These are phyloP conservation scores for Aptenodytes patagonicus DNA, from an alignment of 2,113 vertebrate genomes.

Conservation along the genomic window DNA sequence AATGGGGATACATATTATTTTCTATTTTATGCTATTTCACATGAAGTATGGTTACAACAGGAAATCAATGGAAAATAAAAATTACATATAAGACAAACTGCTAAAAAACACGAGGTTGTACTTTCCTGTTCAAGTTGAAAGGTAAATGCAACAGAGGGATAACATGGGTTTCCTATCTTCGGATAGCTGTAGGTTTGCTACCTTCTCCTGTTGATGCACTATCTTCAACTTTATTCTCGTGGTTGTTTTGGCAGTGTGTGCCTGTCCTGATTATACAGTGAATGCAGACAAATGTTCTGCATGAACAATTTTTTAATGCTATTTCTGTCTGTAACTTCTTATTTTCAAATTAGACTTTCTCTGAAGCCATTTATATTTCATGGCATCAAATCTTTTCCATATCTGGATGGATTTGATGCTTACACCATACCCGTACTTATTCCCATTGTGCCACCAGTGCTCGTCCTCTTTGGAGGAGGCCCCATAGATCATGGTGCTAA, in stretches of 20 bases:
- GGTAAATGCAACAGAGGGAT: neutral
- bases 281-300: neutral
- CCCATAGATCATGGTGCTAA: neutral
- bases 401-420: neutral
- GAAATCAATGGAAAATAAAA: conserved; percentile 22
- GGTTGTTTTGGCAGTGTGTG: neutral
- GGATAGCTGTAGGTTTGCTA: neutral
- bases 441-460: neutral
- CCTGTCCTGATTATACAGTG: neutral
- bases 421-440: neutral
- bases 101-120: neutral
- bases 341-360: neutral
- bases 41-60: neutral
- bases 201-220: neutral
- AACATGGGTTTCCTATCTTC: neutral
- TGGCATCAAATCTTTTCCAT: neutral
- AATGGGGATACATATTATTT: neutral
- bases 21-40: neutral
- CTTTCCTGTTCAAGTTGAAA: neutral
- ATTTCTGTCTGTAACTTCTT: neutral
- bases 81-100: neutral
- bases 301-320: neutral
- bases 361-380: neutral
- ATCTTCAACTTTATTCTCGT: accelerated
- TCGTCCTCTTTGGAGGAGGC: neutral